Percentiles rank a stretch among this genome's conserved stretches.
Conservation (phyloP, 2,888 invertebrate genomes). For the Tribolium freemani region DNA sequence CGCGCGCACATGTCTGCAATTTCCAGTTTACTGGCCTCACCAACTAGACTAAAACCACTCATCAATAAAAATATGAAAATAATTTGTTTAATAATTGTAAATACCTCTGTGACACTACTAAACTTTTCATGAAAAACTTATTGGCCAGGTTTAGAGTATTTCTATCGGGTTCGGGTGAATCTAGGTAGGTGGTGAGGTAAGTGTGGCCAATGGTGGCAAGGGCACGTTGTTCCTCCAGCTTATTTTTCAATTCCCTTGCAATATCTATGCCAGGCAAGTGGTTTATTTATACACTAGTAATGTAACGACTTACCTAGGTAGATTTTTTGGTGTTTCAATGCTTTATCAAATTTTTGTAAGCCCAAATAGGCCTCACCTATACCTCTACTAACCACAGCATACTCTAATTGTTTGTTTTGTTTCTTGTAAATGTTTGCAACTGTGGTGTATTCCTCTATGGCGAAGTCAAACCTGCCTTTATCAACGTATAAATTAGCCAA, state of each 20-base stretch:
- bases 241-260: constrained; percentile 77
- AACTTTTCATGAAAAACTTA: constrained; percentile 83
- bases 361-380: constrained; percentile 89
- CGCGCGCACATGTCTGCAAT: constrained; percentile 89
- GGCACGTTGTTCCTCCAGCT: constrained; percentile 90
- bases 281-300: too few relatives aligned
- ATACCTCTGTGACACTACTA: constrained; percentile 83
- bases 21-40: constrained; percentile 76
- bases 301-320: constrained; percentile 76
- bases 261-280: constrained; percentile 68
- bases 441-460: constrained; percentile 82
- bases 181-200: constrained; percentile 80
- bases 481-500: constrained; percentile 82
- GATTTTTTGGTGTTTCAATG: constrained; percentile 81
- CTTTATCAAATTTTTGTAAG: constrained; percentile 81
- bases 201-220: constrained; percentile 90
- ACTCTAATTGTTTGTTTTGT: constrained; percentile 78
- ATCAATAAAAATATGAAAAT: too few relatives aligned
- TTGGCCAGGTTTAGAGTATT: constrained; percentile 77
- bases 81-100: background rate
- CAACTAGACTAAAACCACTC: constrained; percentile 64
- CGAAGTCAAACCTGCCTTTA: constrained; percentile 77
- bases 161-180: constrained; percentile 70
- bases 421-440: constrained; percentile 78
- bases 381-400: constrained; percentile 86